Evolutionary conservation across 2,888 invertebrate species (phyloP).

Genomic region (Calliphora vomitoria): DNA sequence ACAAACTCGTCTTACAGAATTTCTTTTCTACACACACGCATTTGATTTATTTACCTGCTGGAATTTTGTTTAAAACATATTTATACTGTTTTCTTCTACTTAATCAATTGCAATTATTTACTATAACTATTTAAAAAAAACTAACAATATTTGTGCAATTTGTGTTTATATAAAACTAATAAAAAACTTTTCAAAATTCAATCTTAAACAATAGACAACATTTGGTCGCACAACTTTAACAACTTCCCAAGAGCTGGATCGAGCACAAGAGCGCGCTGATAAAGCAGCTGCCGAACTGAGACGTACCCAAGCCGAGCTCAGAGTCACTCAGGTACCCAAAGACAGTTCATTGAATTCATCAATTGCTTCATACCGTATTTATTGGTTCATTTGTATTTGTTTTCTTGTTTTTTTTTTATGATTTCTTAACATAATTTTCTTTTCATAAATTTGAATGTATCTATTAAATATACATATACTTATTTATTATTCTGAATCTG

Average conservation of each 20-base stretch:
- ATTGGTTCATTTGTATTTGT: conserved; percentile 22
- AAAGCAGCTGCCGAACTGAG: conserved; percentile 93
- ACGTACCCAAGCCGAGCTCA: conserved; percentile 94
- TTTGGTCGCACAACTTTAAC: conserved; percentile 93
- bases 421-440: conserved; percentile 41
- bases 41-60: conserved; percentile 74
- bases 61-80: conserved; percentile 65
- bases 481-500: conserved; percentile 32
- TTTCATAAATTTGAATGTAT: conserved; percentile 75
- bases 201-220: conserved; percentile 85
- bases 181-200: conserved; percentile 48
- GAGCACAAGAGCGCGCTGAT: conserved; percentile 93
- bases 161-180: conserved; percentile 62
- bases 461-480: conserved; percentile 29
- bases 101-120: conserved; percentile 56
- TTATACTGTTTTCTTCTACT: conserved; percentile 45
- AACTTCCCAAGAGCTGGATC: conserved; percentile 92
- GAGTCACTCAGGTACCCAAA: conserved; percentile 91
- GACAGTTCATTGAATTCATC: conserved; percentile 56
- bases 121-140: conserved; percentile 15
- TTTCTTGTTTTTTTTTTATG: conserved; percentile 49
- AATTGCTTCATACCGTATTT: conserved; percentile 50
- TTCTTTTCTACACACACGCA: conserved; percentile 48
- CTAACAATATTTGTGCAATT: conserved; percentile 9
- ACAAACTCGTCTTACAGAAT: conserved; percentile 67